Conservation (phyloP, 2,888 invertebrate genomes). For the Yponomeuta plumbellus region DNA sequence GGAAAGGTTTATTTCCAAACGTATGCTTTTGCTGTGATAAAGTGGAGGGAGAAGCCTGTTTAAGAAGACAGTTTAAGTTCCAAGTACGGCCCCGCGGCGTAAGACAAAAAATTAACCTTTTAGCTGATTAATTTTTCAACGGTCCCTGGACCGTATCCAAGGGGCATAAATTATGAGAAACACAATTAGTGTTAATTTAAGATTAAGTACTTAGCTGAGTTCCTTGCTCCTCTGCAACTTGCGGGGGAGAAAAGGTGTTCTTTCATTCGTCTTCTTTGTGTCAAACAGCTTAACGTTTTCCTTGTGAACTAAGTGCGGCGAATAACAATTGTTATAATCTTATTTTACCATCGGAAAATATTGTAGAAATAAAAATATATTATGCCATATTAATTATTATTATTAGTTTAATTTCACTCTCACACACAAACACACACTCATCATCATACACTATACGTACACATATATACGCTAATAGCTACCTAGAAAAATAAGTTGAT, state of each 20-base stretch:
- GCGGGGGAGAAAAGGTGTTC: not conserved
- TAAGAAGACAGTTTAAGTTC: not conserved
- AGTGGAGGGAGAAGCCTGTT: not conserved
- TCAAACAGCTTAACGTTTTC: not conserved
- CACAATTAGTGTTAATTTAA: conserved; percentile 63
- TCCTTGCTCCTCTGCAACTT: not conserved
- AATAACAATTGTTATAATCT: no score
- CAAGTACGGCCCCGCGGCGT: not conserved
- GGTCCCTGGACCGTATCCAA: conserved; percentile 55
- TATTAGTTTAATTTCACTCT: no score
- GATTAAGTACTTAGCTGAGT: conserved; percentile 33
- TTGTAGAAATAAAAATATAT: no score
- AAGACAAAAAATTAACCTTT: conserved; percentile 49
- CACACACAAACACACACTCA: no score
- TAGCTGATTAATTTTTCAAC: conserved; percentile 71
- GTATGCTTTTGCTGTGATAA: not conserved
- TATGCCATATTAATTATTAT: no score
- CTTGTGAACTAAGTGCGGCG: no score
- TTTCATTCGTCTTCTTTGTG: not conserved
- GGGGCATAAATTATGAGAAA: conserved; percentile 64
- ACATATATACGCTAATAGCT: no score
- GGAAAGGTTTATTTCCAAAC: no score
- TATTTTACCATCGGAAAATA: no score
- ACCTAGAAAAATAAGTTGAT: no score
- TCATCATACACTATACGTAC: no score